Evolutionary conservation across 2,888 invertebrate species (phyloP).

Genomic region (Drosophila mettleri): DNA sequence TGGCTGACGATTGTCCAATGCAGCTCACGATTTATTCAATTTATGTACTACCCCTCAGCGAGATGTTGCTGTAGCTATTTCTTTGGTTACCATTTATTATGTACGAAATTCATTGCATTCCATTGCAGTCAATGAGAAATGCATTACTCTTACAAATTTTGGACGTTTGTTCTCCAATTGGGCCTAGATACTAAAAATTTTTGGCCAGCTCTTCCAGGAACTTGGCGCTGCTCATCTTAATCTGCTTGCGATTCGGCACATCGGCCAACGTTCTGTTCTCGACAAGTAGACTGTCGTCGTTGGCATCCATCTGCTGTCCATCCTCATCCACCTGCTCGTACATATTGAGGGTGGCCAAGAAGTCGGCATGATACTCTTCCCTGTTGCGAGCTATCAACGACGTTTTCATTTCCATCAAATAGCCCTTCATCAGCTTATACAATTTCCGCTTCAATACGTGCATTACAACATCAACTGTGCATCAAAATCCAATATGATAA

Average conservation of each 20-base stretch:
- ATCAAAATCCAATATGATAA: neutral
- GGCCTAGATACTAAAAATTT: conserved; percentile 11
- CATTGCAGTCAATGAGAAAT: conserved; percentile 8
- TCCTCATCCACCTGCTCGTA: conserved; percentile 33
- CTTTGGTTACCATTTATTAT: conserved; percentile 41
- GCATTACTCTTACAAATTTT: conserved; percentile 17
- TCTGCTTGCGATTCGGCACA: conserved; percentile 81
- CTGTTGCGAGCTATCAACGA: conserved; percentile 46
- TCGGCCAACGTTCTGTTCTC: conserved; percentile 68
- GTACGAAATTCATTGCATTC: conserved; percentile 24
- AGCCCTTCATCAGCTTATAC: conserved; percentile 71
- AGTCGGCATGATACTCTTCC: conserved; percentile 76
- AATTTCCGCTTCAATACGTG: conserved; percentile 74
- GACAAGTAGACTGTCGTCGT: conserved; percentile 62
- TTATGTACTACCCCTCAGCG: conserved; percentile 24
- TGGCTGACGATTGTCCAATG: conserved; percentile 46
- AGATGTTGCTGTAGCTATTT: conserved; percentile 8
- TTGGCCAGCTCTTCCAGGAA: conserved; percentile 82
- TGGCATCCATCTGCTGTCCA: conserved; percentile 27
- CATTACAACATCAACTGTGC: conserved; percentile 74
- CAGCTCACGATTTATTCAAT: conserved; percentile 70
- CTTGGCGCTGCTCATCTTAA: conserved; percentile 82
- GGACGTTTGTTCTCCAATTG: neutral
- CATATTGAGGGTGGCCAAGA: conserved; percentile 56
- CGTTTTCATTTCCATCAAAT: conserved; percentile 50